These are phyloP conservation scores for Himalopsyche japonica DNA, from an alignment of 2,888 invertebrate genomes.

Conservation along the genomic window DNA sequence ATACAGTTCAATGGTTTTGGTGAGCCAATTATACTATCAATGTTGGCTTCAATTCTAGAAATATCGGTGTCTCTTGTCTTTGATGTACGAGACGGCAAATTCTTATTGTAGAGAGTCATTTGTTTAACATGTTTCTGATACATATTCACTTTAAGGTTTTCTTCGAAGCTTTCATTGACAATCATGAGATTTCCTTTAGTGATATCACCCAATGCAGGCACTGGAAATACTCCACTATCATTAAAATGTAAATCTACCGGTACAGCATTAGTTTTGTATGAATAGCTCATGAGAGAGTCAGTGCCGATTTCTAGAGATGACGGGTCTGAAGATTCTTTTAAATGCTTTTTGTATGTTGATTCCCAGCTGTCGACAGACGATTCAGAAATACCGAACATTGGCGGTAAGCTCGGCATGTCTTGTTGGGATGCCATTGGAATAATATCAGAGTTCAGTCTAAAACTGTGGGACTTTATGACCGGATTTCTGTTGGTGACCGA, in stretches of 20 bases:
- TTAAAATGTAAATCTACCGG: slow-evolving; percentile 17
- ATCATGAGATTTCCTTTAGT: slow-evolving; percentile 26
- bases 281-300: slow-evolving; percentile 35
- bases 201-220: slow-evolving; percentile 21
- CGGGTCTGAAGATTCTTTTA: slow-evolving; percentile 41
- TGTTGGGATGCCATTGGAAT: slow-evolving; percentile 54
- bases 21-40: slow-evolving; percentile 60
- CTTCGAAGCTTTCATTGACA: slow-evolving; percentile 19
- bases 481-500: slow-evolving; percentile 57
- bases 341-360: slow-evolving; percentile 56
- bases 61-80: slow-evolving; percentile 47
- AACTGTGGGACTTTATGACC: slow-evolving; percentile 74
- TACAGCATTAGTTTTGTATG: slow-evolving; percentile 19
- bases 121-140: slow-evolving; percentile 19
- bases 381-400: slow-evolving; percentile 58
- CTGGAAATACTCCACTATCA: slow-evolving; percentile 31
- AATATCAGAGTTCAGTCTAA: slow-evolving; percentile 63
- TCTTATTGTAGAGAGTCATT: slow-evolving; percentile 31
- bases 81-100: slow-evolving; percentile 9
- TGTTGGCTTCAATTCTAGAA: slow-evolving; percentile 61
- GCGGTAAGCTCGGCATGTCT: slow-evolving; percentile 59
- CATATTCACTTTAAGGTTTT: slow-evolving; percentile 14
- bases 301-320: slow-evolving; percentile 34
- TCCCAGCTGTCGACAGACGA: slow-evolving; percentile 60
- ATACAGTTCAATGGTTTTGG: slow-evolving; percentile 58